A percentile compares a stretch with the other conserved stretches of the same genome.
These are phyloP conservation scores for Oncorhynchus keta DNA, from an alignment of 2,113 vertebrate species.

Conservation along the genomic window DNA sequence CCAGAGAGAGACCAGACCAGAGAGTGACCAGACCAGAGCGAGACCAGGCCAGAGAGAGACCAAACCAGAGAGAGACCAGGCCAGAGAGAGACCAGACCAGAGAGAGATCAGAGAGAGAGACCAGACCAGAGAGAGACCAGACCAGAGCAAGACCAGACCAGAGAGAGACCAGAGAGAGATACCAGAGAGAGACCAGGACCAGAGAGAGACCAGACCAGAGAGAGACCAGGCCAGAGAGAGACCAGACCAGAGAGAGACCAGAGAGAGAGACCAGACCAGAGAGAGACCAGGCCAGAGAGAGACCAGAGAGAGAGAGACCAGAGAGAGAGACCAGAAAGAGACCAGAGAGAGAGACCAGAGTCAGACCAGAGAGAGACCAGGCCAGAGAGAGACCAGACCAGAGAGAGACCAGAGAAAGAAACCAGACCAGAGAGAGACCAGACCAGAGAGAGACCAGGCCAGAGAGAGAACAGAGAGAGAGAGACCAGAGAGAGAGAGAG, in stretches of 20 bases:
- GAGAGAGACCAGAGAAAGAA: no score
- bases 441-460: neutral
- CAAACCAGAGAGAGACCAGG: no score
- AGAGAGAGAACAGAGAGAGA: no score
- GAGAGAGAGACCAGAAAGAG: neutral
- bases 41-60: no score
- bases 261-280: neutral
- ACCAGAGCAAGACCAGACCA: neutral
- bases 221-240: no score
- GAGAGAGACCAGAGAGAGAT: constrained; percentile 15
- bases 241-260: neutral
- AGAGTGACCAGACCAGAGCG: no score
- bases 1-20: no score
- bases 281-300: neutral
- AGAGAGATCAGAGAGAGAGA: neutral
- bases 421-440: neutral
- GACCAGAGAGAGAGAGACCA: neutral
- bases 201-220: no score
- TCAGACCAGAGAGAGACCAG: no score
- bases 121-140: neutral
- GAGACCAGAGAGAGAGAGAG: no score
- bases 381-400: no score
- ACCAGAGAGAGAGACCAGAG: neutral
- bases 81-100: no score
- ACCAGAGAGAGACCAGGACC: constrained; percentile 10